Evolutionary conservation across 2,888 invertebrate species (phyloP), one percentile per base, ranked within the genome.

Genomic region (Serripes groenlandicus): DNA sequence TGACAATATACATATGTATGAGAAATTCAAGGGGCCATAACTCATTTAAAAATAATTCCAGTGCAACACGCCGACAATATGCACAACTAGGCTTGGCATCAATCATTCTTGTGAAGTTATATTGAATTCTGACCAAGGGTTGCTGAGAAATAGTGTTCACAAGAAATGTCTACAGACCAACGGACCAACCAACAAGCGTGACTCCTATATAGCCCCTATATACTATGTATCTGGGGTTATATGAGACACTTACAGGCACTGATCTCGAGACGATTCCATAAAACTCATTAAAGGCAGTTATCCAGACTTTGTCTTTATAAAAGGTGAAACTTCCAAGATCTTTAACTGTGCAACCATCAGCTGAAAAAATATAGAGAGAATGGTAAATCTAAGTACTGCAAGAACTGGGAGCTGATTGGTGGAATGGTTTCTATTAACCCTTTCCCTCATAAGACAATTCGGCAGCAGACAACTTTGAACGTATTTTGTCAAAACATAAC

Each of bases 271-370:
- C 72, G 0, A 83, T 21, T 30, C 62, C 60, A 60, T 87, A 85
- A 5, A 83, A 56, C 21, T 75, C 62, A 26, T 83, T 76, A 0
- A 80, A 58, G 4, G 85, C 73, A 2, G 83, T 74, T 15, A 87
- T 58, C 87, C 87, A 87, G 3, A 81, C 15, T 70, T 85, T 78
- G 54, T 79, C 70, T 11, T 85, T 70, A n/a, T 77, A 76, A 49
- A 82, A 75, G 23, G 71, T 82, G 15, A 85, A 70, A 11, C 71
- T 80, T 3, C 85, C 85, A n/a, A 82, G 60, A 23, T 74, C 79
- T 15, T 66, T 52, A 11, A 81, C 82, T 4, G 23, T 32, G 52
- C 85, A 85, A 0, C 80, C 79, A 3, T 52, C 60, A n/a, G 1
- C 71, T 71, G 56, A 54, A 66, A 64, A n/a, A 34, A 11, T 15